Base-by-base conservation (phyloP, 2,888 invertebrate genomes). In the Alcis repandata region DNA sequence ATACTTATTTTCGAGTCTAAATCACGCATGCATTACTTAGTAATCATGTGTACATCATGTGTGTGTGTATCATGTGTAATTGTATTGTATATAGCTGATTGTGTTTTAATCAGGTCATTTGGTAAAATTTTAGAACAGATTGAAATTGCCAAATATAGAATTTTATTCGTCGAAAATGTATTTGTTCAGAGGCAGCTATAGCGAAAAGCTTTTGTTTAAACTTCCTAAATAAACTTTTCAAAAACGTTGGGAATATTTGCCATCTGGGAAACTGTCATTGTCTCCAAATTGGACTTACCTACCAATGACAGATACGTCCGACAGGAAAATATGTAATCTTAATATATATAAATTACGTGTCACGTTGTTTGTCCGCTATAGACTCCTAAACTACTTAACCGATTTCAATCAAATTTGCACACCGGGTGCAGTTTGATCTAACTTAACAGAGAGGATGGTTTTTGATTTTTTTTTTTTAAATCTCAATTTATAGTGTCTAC, bases 181-280 rank as follows among this genome's bases (percentile, higher is more conserved):
- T 45, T 45, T 56, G 53, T 62, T 56, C 49, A 54, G 22, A 41
- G 41, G 61, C 36, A 51, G 51, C 57, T 52, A 22, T 43, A 56
- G 33, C 17, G 49, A 57, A 52, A 51, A 63, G 38, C 43, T 63
- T 45, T 57, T 62, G 51, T 62, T 56, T 38, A 20, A 40, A 52
- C 45, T 63, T 63, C 51, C 32, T 22, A 27, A 49, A 49, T 33
- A 56, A 57, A 63, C 45, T 52, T 62, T 43, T 49, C 22, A 17
- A 22, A 51, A 51, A 36, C 32, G 22, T 49, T 51, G 32, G 49
- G 19, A 41, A 41, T 53, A 53, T 53, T 59, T 51, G 41, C 27
- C 41, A 11, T 59, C 20, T 17, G 10, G 9, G 1, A 9, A 36
- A 11, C 36, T 1, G 36, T 36, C 36, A 2, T 7, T 36, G 10